Evolutionary conservation across 1,140 invertebrate genomes (phyloP), one percentile per base, ranked within the genome.

Genomic region (Centruroides vittatus): DNA sequence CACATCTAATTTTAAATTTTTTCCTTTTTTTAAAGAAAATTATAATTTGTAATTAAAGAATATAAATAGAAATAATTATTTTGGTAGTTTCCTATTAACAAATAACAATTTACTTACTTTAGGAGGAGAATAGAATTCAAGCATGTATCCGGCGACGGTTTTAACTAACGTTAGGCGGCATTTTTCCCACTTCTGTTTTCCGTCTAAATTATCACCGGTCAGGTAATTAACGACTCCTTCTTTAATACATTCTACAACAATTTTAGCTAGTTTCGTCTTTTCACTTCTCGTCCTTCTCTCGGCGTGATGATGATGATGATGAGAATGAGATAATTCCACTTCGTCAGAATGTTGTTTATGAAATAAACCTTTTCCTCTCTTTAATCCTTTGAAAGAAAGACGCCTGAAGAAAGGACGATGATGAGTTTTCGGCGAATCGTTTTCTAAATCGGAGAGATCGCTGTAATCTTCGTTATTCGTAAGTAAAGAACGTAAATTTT

Each of bases 71-170:
- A 23, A 23, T 23, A 23, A 23, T 23, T 23, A 23, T 23, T 23
- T 23, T 2, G 23, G 23, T 23, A 23, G 23, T 23, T 23, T 23
- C 23, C 23, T 23, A 23, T 23, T 23, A 23, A 23, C 23, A 23
- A 23, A 23, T 2, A 23, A 23, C 0, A 23, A 23, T 41, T 9
- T 59, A 58, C 69, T 67, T 70, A 80, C 86, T 79, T 95, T 97
- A 6, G 91, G 91, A 35, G 93, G 93, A 13, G 89, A 88, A 75
- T 94, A 98, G 77, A 97, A 95, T 72, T 96, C 93, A 47, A 97
- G 74, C 84, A 95, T 91, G 69, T 92, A 93, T 47, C 91, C 92
- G 35, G 88, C 89, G 51, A 87, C 88, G 4, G 89, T 90, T 75
- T 92, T 93, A 9, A 95, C 85, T 48, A 98, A 74, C 1, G 87